Percentiles rank a stretch among this genome's conserved stretches.
Conservation (phyloP, 1,140 invertebrate species). For the Paralvinella palmiformis region DNA sequence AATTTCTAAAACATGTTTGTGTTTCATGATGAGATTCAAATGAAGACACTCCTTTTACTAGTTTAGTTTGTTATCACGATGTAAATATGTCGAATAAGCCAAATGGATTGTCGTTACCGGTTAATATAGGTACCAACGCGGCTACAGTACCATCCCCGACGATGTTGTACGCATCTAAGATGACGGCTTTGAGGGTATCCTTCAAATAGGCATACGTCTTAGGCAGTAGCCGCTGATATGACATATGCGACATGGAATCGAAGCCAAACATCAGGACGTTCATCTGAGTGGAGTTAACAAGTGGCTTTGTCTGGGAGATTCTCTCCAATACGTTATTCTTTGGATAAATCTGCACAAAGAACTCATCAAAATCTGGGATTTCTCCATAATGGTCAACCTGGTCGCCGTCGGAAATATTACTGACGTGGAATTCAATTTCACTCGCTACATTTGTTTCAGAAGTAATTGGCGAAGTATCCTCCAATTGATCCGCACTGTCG, state of each 20-base stretch:
- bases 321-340: neutral
- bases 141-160: slow-evolving; percentile 25
- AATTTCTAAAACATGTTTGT: no score
- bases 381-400: no score
- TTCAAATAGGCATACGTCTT: slow-evolving; percentile 13
- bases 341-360: neutral
- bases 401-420: no score
- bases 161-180: slow-evolving; percentile 22
- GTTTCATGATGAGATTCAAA: no score
- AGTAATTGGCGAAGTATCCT: no score
- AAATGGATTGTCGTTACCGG: no score
- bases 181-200: neutral
- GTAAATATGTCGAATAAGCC: no score
- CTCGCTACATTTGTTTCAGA: no score
- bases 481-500: no score
- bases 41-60: no score
- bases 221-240: slow-evolving; percentile 16
- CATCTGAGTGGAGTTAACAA: neutral
- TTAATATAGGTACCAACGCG: slow-evolving; percentile 19
- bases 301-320: neutral
- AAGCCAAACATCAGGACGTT: slow-evolving; percentile 22
- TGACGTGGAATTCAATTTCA: no score
- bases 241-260: slow-evolving; percentile 18
- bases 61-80: no score
- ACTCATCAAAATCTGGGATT: neutral